Base-by-base conservation (phyloP, 2,888 invertebrate genomes). In the Oeneis ivallda region DNA sequence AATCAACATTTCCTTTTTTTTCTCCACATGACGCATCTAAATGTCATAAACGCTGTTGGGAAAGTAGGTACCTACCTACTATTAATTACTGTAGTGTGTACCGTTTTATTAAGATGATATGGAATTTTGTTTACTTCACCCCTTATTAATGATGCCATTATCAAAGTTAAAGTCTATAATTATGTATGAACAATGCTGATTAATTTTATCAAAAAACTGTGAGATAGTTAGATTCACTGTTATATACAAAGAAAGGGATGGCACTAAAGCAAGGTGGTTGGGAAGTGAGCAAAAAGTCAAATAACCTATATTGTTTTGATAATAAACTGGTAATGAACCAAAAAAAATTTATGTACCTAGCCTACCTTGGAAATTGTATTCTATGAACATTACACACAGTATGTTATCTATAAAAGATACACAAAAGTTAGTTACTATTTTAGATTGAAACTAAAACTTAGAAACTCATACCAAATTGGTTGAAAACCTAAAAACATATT, bases 1-100 rank as follows among this genome's bases (percentile, higher is more conserved):
- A 76, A 74, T 75, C 70, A 73, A 70, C 72, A 76, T 79, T 83
- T 83, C 26, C 81, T 81, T 82, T 85, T 82, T 85, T 84, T 81
- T 75, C n/a, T n/a, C 78, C 64, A 79, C 80, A 81, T 89, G 88
- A 89, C 88, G 89, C 88, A 88, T 86, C 79, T 70, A 69, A 74
- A 72, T 79, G 77, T 75, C 78, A 75, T 77, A 76, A 75, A 75
- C 72, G 74, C 72, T 72, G 71, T 73, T 79, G 78, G 74, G 80
- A 81, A 80, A 81, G 76, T 75, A n/a, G n/a, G n/a, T n/a, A n/a
- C n/a, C n/a, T n/a, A 72, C 68, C 15, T 15, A 9, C 15, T 71
- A 72, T 69, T 70, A 74, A 63, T 70, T 72, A 70, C 70, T 60
- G 62, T 63, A 64, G 41, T 61, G 19, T 52, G 41, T 52, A 41